These are phyloP conservation scores for Halcyon leucocephala DNA, from an alignment of 2,797 vertebrate genomes.

Conservation along the genomic window DNA sequence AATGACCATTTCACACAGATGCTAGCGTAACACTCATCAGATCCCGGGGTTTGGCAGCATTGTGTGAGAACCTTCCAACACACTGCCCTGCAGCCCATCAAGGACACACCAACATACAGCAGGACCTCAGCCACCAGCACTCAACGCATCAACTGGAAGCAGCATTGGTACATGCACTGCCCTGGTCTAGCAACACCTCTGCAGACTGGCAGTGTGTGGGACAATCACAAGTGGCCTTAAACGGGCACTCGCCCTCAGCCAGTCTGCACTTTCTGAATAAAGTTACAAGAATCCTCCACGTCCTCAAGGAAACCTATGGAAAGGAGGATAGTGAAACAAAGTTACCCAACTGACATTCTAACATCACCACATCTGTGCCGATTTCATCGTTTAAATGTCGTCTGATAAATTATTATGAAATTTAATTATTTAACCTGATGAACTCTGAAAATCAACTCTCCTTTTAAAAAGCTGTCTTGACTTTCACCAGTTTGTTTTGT, in stretches of 20 bases:
- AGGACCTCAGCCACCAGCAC: not conserved
- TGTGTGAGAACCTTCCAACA: not conserved
- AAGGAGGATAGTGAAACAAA: accelerated
- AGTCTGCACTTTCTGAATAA: not conserved
- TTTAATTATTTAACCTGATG: not conserved
- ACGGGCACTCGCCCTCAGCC: not conserved
- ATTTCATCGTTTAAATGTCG: not conserved
- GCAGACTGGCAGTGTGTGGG: accelerated
- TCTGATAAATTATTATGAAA: not conserved
- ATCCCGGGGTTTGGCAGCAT: not conserved
- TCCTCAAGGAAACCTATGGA: not conserved
- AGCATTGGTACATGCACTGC: accelerated
- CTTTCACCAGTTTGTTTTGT: not conserved
- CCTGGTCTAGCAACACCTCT: not conserved
- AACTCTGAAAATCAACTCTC: not conserved
- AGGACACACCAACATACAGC: not conserved
- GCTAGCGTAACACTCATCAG: not conserved
- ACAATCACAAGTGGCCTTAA: not conserved
- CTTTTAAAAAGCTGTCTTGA: not conserved
- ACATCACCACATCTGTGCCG: not conserved
- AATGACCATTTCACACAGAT: not conserved
- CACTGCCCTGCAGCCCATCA: accelerated
- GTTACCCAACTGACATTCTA: not conserved
- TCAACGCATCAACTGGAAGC: not conserved
- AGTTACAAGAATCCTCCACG: not conserved